phyloP scores from a whole-genome alignment of 2,113 vertebrate genomes.

The Trochalopteron elliotii region DNA sequence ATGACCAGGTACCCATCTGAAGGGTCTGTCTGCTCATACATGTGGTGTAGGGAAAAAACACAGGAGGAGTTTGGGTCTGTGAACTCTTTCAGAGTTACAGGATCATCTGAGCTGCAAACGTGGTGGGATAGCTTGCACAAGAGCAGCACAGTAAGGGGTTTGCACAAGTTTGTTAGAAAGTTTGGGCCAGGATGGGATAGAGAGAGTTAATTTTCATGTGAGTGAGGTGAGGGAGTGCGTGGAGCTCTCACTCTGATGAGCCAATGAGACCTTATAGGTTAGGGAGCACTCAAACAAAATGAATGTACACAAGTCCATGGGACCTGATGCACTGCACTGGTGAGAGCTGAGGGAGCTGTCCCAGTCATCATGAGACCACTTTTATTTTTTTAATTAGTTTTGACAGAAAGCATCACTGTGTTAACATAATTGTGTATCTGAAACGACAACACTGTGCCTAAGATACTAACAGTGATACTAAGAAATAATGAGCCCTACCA shows the following conservation, averaged over 20 bases:
- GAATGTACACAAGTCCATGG: neutral
- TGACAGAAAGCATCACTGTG: neutral
- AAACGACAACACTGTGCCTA: neutral
- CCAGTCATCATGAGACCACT: neutral
- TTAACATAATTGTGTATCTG: neutral
- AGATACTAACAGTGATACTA: no score
- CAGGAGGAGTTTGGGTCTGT: neutral
- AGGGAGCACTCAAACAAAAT: neutral
- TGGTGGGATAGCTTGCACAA: neutral
- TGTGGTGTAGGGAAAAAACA: fast-evolving
- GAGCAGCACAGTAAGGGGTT: fast-evolving
- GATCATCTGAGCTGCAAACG: neutral
- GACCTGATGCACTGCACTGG: neutral
- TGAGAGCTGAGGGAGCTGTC: neutral
- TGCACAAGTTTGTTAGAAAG: neutral
- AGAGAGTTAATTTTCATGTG: neutral
- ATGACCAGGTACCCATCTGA: neutral
- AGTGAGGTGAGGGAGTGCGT: neutral
- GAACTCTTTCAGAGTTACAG: neutral
- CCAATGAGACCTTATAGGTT: neutral
- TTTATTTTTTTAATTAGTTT: neutral
- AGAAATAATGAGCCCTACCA: no score
- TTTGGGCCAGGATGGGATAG: neutral
- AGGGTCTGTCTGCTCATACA: neutral
- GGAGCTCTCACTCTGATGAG: neutral